These are phyloP conservation scores for Eueides isabella DNA, from an alignment of 1,140 invertebrate genomes.

Conservation along the genomic window DNA sequence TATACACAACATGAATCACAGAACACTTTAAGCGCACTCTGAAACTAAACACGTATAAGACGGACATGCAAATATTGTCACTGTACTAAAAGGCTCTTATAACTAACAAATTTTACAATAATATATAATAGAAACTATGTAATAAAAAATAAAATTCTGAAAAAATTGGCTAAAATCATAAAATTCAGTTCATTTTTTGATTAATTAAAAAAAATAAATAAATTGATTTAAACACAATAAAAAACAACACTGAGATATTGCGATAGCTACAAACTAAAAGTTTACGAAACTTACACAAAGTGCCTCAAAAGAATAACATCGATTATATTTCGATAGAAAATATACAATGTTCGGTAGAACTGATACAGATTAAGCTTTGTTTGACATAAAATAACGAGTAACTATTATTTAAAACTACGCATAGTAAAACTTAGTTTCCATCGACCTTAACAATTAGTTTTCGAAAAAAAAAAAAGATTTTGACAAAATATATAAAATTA, in stretches of 20 bases:
- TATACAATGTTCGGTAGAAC: slow-evolving; percentile 24
- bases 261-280: slow-evolving; percentile 34
- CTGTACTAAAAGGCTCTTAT: slow-evolving; percentile 12
- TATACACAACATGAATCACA: slow-evolving; percentile 34
- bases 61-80: background rate
- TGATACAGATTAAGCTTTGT: slow-evolving; percentile 21
- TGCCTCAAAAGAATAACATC: slow-evolving; percentile 45
- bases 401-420: slow-evolving; percentile 2
- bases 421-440: slow-evolving; percentile 25
- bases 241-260: slow-evolving; percentile 46
- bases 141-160: background rate
- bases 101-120: background rate
- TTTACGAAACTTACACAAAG: slow-evolving; percentile 36
- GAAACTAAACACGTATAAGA: background rate
- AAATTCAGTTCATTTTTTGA: background rate
- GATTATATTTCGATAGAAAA: slow-evolving; percentile 1
- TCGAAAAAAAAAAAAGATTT: background rate
- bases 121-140: slow-evolving; percentile 14
- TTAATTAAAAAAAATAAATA: slow-evolving; percentile 38
- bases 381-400: slow-evolving; percentile 16
- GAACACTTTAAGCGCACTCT: slow-evolving; percentile 21
- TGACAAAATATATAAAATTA: too few species aligned
- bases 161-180: background rate
- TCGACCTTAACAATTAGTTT: background rate
- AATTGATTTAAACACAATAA: slow-evolving; percentile 32